Base-by-base conservation (phyloP, 1,140 invertebrate species). In the Proales similis region DNA sequence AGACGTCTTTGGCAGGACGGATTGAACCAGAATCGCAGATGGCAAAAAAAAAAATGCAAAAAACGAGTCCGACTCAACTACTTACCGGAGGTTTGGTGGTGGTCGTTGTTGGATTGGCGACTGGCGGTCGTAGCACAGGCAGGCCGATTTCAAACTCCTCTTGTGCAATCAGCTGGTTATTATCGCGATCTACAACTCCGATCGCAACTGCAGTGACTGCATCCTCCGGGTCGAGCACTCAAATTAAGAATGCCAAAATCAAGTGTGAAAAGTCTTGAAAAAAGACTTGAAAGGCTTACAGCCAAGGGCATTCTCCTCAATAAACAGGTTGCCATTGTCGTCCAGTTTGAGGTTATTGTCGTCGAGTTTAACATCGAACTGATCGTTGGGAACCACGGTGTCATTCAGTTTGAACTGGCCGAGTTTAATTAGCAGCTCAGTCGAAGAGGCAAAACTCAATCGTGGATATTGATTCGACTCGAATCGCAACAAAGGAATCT, bases 91-190 rank as follows among this genome's bases (percentile, higher is more conserved):
- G 5, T 11, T 3, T 46, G 4, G 14, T 7, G 12, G 43, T 7
- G 14, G n/a, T 3, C 11, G 14, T 11, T 7, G 14, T 17, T 19
- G 14, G 24, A 24, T 5, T 7, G 4, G 14, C 14, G 3, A 3
- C 22, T 46, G 4, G 7, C 27, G 17, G 14, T 9, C 7, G 43
- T 46, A n/a, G n/a, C n/a, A n/a, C n/a, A n/a, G 48, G 48, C n/a
- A 53, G 38, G 11, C 42, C 48, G 5, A 53, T 53, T 6, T 53
- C 30, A 36, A 53, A 53, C 9, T 39, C 42, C 42, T 53, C 48
- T 14, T 33, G 38, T 19, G 42, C 6, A 9, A 53, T 38, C 38
- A 53, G 19, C 22, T 33, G 38, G 30, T 57, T 39, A 29, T 42
- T 24, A 1, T 57, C 33, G 17, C n/a, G 27, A 26, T 57, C 51